Percentiles rank a stretch among this genome's conserved stretches.
phyloP scores from a whole-genome alignment of 1,140 invertebrate species.

The Heliconius congener region DNA sequence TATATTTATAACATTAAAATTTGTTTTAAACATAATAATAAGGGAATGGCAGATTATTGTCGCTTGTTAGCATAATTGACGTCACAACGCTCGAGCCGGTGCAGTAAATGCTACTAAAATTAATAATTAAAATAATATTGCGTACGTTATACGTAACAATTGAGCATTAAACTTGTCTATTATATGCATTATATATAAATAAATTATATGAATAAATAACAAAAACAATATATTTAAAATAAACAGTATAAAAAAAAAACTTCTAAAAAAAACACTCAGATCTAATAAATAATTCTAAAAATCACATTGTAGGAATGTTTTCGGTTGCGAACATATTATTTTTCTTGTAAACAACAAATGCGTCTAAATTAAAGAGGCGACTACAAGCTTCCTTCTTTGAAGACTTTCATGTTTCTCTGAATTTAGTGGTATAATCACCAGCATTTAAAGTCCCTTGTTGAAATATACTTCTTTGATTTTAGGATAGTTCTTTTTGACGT shows the following conservation, averaged over 20 bases:
- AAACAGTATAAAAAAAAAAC: conserved; percentile 21
- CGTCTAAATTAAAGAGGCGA: conserved; percentile 25
- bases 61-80: conserved; percentile 29
- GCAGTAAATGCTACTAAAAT: conserved; percentile 12
- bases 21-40: conserved; percentile 24
- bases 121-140: conserved; percentile 2
- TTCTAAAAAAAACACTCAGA: conserved; percentile 26
- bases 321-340: conserved; percentile 3
- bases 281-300: conserved; percentile 17
- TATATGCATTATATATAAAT: background rate
- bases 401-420: conserved; percentile 16
- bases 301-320: conserved; percentile 36
- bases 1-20: conserved; percentile 28
- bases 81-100: conserved; percentile 15
- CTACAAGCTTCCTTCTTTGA: conserved; percentile 7
- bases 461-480: conserved; percentile 53
- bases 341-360: conserved; percentile 20
- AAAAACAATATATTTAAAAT: conserved; percentile 15
- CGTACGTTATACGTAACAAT: conserved; percentile 6
- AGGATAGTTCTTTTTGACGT: conserved; percentile 52
- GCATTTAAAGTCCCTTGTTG: conserved; percentile 67
- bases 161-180: background rate
- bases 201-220: conserved; percentile 5
- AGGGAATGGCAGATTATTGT: conserved; percentile 25
- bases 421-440: conserved; percentile 5